Percentiles rank a stretch among this genome's conserved stretches.
These are phyloP conservation scores for Sicus ferrugineus DNA, from an alignment of 2,888 invertebrate species.

Conservation along the genomic window DNA sequence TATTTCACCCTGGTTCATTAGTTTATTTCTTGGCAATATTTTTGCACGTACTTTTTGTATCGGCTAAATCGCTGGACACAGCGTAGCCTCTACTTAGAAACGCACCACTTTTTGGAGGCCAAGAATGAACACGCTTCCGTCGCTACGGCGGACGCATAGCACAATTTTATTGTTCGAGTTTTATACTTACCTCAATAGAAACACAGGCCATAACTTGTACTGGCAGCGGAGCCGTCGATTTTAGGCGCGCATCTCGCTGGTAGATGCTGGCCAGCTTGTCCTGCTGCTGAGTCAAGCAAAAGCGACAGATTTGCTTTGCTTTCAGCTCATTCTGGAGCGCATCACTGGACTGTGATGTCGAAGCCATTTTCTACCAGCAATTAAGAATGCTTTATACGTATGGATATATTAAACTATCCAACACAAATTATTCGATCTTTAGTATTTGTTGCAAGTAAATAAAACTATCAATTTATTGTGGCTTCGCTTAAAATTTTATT, in stretches of 20 bases:
- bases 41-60: no score
- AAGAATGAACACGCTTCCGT: no score
- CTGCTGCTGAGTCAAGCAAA: constrained; percentile 74
- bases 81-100: constrained; percentile 52
- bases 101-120: constrained; percentile 43
- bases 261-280: constrained; percentile 73
- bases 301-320: constrained; percentile 75
- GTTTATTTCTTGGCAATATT: no score
- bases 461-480: not conserved
- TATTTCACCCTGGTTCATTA: no score
- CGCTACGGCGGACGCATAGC: no score
- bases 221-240: constrained; percentile 72
- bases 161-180: not conserved
- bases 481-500: not conserved
- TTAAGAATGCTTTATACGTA: not conserved
- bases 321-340: constrained; percentile 65
- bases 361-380: not conserved
- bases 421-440: not conserved
- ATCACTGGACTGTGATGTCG: not conserved
- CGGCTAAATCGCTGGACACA: constrained; percentile 49
- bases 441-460: not conserved
- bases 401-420: not conserved
- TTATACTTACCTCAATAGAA: constrained; percentile 74
- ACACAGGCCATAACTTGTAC: constrained; percentile 81
- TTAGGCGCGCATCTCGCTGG: constrained; percentile 67